Base-by-base conservation (phyloP, 2,888 invertebrate species). In the Oxyteleia sp. region DNA sequence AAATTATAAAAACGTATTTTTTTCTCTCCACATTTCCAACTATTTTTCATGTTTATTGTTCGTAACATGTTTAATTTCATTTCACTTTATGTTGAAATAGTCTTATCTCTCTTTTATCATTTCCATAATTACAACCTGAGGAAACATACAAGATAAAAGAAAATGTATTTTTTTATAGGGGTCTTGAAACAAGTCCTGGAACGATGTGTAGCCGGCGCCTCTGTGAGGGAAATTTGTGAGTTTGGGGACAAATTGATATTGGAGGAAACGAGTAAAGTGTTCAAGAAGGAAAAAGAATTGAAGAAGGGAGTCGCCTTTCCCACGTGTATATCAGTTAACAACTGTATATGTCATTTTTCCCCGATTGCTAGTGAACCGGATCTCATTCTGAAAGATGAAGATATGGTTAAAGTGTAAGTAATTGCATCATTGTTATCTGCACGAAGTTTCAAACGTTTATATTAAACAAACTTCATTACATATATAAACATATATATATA, bases 241-340 rank as follows among this genome's bases (percentile, higher is more conserved):
- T 96, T 95, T 93, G 99, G 99, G 55, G 99, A 99, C 94, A 95
- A 95, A 91, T 94, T 97, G 85, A 94, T 99, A 82, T 91, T 95
- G 55, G 99, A 99, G 87, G 99, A 99, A 94, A 99, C 99, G 45
- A 96, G 96, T 86, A 99, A 98, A 94, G 98, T 99, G 84, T 99
- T 98, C 94, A 99, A 99, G 94, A 99, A 99, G 92, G 99, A 99
- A 93, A 99, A 99, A 93, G 98, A 99, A 87, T 95, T 99, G 89
- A 99, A 98, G 93, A 99, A 99, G 94, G 99, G 99, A 89, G 98
- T 99, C 92, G 99, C 99, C 43, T 99, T 99, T 94, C 99, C 99
- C 69, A 99, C 99, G 81, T 99, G 99, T 94, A 96, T 99, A 84
- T 99, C 99, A 16, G 97, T 99, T 74, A 99, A 99, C 94, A 99